phyloP scores from a whole-genome alignment of 2,888 invertebrate species.

The Drosophila affinis region DNA sequence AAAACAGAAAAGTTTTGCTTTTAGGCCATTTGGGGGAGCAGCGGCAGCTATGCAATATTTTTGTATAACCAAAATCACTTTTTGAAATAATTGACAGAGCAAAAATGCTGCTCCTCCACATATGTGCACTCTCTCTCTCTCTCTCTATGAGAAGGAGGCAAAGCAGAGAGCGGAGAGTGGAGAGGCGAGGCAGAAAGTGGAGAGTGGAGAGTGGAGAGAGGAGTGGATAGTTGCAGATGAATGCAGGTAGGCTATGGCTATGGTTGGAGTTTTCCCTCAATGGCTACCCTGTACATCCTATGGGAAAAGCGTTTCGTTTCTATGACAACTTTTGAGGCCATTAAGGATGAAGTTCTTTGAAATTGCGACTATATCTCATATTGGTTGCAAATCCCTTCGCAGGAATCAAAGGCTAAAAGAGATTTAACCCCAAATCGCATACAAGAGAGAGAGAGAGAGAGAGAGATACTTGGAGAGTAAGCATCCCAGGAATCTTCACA shows the following conservation, averaged over 20 bases:
- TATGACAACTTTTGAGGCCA: background rate
- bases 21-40: constrained; percentile 3
- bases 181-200: background rate
- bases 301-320: background rate
- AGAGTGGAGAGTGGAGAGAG: background rate
- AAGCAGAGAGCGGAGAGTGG: too few relatives aligned
- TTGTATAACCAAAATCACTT: constrained; percentile 42
- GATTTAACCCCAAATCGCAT: too few relatives aligned
- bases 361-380: too few relatives aligned
- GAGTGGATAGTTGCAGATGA: background rate
- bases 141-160: background rate
- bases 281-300: background rate
- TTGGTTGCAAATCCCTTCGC: too few relatives aligned
- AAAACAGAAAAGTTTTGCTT: constrained; percentile 46
- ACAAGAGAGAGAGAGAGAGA: background rate
- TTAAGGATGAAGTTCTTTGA: too few relatives aligned
- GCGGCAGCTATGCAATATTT: constrained; percentile 49
- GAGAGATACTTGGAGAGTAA: too few relatives aligned
- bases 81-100: constrained; percentile 50
- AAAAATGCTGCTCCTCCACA: constrained; percentile 11
- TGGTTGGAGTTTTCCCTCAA: background rate
- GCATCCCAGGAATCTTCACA: constrained; percentile 17
- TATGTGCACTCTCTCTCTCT: background rate
- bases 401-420: too few relatives aligned
- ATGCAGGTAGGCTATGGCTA: background rate